These are phyloP conservation scores for Drusus annulatus DNA, from an alignment of 1,140 invertebrate species.

Conservation along the genomic window DNA sequence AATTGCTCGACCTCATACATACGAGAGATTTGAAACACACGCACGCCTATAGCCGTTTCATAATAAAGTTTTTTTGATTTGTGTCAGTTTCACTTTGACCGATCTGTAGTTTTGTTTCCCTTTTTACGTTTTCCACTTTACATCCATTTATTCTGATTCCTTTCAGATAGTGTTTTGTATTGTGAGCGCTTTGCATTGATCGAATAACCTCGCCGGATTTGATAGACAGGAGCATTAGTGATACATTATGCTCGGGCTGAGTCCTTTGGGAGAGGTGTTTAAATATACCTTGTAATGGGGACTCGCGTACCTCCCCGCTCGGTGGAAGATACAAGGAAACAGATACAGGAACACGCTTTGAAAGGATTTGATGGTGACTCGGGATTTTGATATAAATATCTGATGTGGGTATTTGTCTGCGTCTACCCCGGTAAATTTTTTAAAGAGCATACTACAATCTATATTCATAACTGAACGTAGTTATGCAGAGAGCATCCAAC, in stretches of 20 bases:
- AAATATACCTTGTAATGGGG: slow-evolving; percentile 38
- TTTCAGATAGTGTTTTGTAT: slow-evolving; percentile 30
- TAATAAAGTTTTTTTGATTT: background rate
- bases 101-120: background rate
- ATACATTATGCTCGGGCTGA: slow-evolving; percentile 39
- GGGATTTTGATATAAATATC: background rate
- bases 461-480: too few relatives aligned
- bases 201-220: slow-evolving; percentile 9
- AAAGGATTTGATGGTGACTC: background rate
- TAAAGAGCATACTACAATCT: too few relatives aligned
- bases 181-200: slow-evolving; percentile 40
- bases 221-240: slow-evolving; percentile 48
- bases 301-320: background rate
- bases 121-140: slow-evolving; percentile 10
- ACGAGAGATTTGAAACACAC: too few relatives aligned
- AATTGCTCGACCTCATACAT: too few relatives aligned
- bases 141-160: slow-evolving; percentile 23
- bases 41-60: too few relatives aligned
- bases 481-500: too few relatives aligned
- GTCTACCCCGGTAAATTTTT: too few relatives aligned
- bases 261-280: slow-evolving; percentile 7
- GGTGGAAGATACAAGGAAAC: background rate
- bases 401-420: too few relatives aligned
- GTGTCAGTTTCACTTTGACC: slow-evolving; percentile 11
- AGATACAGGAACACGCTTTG: background rate